Evolutionary conservation across 2,888 invertebrate species (phyloP), one percentile per base, ranked within the genome.

Genomic region (Phengaris arion): DNA sequence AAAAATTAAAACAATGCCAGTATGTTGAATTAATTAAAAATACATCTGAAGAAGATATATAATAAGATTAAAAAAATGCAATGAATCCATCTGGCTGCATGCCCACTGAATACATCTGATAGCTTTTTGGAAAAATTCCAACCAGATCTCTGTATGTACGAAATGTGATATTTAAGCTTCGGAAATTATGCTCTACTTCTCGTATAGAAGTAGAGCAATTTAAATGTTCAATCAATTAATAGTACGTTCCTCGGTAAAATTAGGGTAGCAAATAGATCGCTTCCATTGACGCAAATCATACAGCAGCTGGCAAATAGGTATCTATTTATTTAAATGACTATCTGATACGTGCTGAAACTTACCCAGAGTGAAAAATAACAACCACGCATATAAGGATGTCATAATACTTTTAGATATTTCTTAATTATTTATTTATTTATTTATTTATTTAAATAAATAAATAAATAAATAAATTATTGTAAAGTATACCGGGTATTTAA

Each of bases 51-150:
- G 48, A 2, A 0, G 48, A 10, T 15, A 48, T 10, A 48, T n/a
- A 13, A 15, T 48, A 9, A 15, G 48, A 48, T 15, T 68, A 46
- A 52, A 72, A 72, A 10, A 72, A 48, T 45, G 35, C 72, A 72
- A 72, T 35, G 55, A 68, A 69, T 76, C 59, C 54, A 74, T 69
- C 78, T 77, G 77, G 79, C 74, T 45, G 45, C 35, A 57, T 69
- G 76, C 77, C 77, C 78, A 75, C 64, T 74, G 72, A 68, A 77
- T 76, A 75, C 68, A 76, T 76, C 74, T 64, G 72, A 48, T 52
- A 35, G 73, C 57, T 64, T 72, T 13, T 77, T 79, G 76, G 76
- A 78, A 72, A 54, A 73, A 57, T 35, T 78, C 78, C 78, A 78
- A 78, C 72, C 51, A 35, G 72, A 72, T 54, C 54, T 72, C 13